Base-by-base conservation (phyloP, 2,888 invertebrate species). In the Drosophila borborema region DNA sequence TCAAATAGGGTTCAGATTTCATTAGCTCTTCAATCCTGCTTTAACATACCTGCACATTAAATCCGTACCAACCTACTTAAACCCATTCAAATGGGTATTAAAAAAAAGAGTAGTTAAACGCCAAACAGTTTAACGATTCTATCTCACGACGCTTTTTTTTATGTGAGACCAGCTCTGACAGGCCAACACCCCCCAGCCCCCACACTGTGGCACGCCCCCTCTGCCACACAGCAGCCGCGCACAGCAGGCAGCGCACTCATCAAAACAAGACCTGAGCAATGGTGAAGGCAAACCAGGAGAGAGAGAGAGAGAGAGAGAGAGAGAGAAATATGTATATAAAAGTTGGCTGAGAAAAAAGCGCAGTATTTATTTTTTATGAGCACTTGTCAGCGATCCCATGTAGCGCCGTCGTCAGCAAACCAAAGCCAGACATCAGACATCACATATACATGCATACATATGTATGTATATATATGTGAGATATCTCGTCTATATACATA, bases 301-400 rank as follows among this genome's bases (percentile, higher is more conserved):
- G 54, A 51, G 23, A 49, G 48, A 51, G 43, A 49, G 48, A 49
- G 43, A 51, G 23, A 49, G 48, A 51, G 43, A 49, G 48, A 49
- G 43, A 46, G 43, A 28, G 34, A 20, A 34, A 54, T 36, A 31
- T 23, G 36, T 53, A 14, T 36, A 23, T 53, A 41, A 51, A 51
- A 58, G 67, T 49, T 68, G 54, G 53, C 63, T 72, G 64, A 72
- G 74, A 82, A 77, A 81, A 74, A 77, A 77, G 65, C 74, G 68
- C 82, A 60, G 74, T 77, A 69, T 82, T 86, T 73, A 77, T 82
- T 82, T 85, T 85, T 85, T 86, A 89, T 87, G 80, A 73, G 67
- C 88, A 80, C 86, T 89, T 89, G 89, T 81, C 86, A 85, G 82
- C 69, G 72, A 80, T 73, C 75, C 62, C 77, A 71, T 86, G 81